These are phyloP conservation scores for Taenaris catops DNA, from an alignment of 2,888 invertebrate genomes.

Conservation along the genomic window DNA sequence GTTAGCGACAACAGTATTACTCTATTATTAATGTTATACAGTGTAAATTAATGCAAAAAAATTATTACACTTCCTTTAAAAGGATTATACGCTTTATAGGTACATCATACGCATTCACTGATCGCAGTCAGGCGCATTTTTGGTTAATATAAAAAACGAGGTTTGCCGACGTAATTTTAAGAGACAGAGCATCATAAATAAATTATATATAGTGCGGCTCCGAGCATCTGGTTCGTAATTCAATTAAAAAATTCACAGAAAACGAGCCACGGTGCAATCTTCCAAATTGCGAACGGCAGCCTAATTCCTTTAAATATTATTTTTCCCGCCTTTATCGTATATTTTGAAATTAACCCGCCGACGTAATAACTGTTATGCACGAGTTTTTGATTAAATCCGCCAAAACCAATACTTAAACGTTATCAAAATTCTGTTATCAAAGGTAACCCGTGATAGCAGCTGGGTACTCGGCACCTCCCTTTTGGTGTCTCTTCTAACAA, in stretches of 20 bases:
- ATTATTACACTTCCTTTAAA: too few relatives aligned
- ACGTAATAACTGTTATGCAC: slow-evolving; percentile 66
- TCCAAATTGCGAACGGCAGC: slow-evolving; percentile 71
- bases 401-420: slow-evolving; percentile 75
- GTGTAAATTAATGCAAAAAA: too few relatives aligned
- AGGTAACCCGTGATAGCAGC: slow-evolving; percentile 19
- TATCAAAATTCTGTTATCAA: slow-evolving; percentile 52
- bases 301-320: slow-evolving; percentile 73
- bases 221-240: slow-evolving; percentile 69
- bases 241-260: slow-evolving; percentile 79
- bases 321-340: slow-evolving; percentile 69
- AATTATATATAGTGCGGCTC: slow-evolving; percentile 11
- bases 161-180: neutral
- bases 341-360: slow-evolving; percentile 69
- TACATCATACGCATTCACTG: too few relatives aligned
- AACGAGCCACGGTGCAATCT: slow-evolving; percentile 61
- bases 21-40: too few relatives aligned
- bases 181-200: slow-evolving; percentile 16
- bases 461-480: slow-evolving; percentile 33
- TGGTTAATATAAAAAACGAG: too few relatives aligned
- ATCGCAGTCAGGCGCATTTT: too few relatives aligned
- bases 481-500: slow-evolving; percentile 29
- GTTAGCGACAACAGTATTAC: too few relatives aligned
- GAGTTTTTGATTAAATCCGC: slow-evolving; percentile 67
- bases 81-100: too few relatives aligned